Base-by-base conservation (phyloP, 1,140 invertebrate species). In the Melanaphis sacchari region DNA sequence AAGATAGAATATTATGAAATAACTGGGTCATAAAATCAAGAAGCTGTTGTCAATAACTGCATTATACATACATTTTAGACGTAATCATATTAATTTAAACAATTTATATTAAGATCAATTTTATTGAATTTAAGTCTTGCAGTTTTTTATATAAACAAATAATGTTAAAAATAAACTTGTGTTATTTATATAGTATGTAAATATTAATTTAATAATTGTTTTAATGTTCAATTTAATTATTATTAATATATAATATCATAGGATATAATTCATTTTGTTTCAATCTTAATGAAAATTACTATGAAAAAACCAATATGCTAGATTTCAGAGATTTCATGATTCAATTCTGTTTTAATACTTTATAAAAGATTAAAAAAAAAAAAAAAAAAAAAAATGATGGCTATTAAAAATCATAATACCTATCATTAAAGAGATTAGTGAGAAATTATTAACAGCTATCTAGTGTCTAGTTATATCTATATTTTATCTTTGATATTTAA, bases 1-100 rank as follows among this genome's bases (percentile, higher is more conserved):
- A 52, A n/a, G n/a, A 36, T 38, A 52, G n/a, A 89, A 89, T 52
- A 8, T 38, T 89, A 52, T 89, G 87, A 49, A 89, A 89, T 89
- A 43, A 43, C n/a, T 89, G 21, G 18, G 2, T 5, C 2, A 52
- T 8, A 89, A 38, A 52, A 18, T 41, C 59, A 76, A 26, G 40
- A 87, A 6, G 41, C 84, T n/a, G 43, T 87, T 21, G 41, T 46
- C 46, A 52, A 85, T 11, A 84, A 84, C 38, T 43, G 84, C 31
- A 49, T 49, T 21, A 49, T 49, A 15, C 41, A 87, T 76, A 76
- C 31, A 76, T 76, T 76, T n/a, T 76, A 76, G 0, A 66, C 59
- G 31, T 66, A 31, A 76, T 76, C 15, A 76, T n/a, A n/a, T 76
- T n/a, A 21, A 76, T 76, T 76, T 4, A 76, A 76, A 76, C 15